Percentiles rank a stretch among this genome's conserved stretches.
These are phyloP conservation scores for Urocitellus parryii DNA, from an alignment of 2,113 vertebrate genomes.

Conservation along the genomic window DNA sequence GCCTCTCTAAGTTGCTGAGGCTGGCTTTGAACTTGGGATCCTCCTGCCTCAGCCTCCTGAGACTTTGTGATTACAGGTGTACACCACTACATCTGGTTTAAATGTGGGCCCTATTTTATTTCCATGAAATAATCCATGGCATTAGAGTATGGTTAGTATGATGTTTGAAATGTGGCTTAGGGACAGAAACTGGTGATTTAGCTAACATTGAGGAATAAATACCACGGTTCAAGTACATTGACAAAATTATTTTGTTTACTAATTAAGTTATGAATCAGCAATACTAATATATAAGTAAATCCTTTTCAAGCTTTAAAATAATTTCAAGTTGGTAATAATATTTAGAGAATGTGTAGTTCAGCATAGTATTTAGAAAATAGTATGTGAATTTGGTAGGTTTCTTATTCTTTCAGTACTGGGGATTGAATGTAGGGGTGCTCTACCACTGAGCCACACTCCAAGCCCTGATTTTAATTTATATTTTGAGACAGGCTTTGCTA, in stretches of 20 bases:
- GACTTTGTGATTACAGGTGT: too few relatives aligned
- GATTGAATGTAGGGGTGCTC: background rate
- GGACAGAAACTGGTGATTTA: background rate
- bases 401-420: background rate
- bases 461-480: background rate
- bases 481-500: background rate
- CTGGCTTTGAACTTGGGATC: too few relatives aligned
- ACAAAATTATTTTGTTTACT: slow-evolving; percentile 25
- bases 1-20: too few relatives aligned
- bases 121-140: background rate
- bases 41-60: too few relatives aligned
- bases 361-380: slow-evolving; percentile 51
- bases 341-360: slow-evolving; percentile 39
- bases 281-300: background rate
- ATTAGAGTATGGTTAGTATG: background rate
- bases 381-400: too few relatives aligned
- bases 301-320: slow-evolving; percentile 27
- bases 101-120: background rate
- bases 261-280: background rate
- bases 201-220: slow-evolving; percentile 18
- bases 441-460: background rate
- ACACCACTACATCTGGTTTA: background rate
- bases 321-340: background rate
- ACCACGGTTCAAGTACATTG: background rate
- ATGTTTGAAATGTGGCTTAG: background rate